These are phyloP conservation scores for Gymnorhina tibicen DNA, from an alignment of 2,113 vertebrate genomes.

Conservation along the genomic window DNA sequence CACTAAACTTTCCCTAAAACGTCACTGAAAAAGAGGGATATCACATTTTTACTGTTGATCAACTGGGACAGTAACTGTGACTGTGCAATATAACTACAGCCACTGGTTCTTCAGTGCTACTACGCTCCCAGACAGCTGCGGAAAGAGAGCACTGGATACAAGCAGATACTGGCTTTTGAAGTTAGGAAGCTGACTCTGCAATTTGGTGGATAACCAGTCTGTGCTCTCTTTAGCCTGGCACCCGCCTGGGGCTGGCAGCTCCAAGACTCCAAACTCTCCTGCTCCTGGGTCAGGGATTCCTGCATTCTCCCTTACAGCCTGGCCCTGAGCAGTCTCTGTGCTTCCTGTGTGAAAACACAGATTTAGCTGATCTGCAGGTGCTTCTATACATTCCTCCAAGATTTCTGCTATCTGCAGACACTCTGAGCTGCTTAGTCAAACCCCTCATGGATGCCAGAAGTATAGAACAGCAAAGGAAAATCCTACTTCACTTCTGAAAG, in stretches of 20 bases:
- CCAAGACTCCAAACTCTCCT: background rate
- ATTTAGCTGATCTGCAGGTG: background rate
- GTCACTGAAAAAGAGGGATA: background rate
- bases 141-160: background rate
- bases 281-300: background rate
- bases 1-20: background rate
- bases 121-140: rapidly evolving
- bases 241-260: background rate
- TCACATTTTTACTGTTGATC: rapidly evolving
- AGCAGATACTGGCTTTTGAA: background rate
- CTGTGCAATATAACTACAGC: background rate
- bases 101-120: background rate
- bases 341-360: background rate
- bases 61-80: background rate
- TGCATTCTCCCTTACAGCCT: background rate
- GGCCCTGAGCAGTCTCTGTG: background rate
- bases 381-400: background rate
- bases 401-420: background rate
- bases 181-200: background rate
- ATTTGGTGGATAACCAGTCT: background rate
- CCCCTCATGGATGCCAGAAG: background rate
- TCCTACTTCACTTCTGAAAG: background rate
- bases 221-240: background rate
- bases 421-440: background rate
- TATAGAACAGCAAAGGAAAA: background rate